These are phyloP conservation scores for Dyspetes luteomarginatus DNA, from an alignment of 2,888 invertebrate species.

Conservation along the genomic window DNA sequence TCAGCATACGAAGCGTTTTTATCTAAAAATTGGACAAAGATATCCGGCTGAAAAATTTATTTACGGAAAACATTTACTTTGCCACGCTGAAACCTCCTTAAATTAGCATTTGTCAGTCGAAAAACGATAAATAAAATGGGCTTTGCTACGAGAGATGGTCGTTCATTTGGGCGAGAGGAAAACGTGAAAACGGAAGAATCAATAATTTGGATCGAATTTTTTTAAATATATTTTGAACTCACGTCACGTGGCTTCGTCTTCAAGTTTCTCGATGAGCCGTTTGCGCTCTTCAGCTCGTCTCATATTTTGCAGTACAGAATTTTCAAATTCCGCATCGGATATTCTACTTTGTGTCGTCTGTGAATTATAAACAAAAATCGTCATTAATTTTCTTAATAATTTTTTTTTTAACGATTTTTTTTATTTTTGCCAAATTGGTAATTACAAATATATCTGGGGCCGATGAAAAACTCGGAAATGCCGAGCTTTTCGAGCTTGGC, in stretches of 20 bases:
- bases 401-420: background rate
- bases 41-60: too few relatives aligned
- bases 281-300: slow-evolving; percentile 94
- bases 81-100: slow-evolving; percentile 47
- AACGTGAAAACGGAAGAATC: background rate
- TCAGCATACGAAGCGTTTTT: too few relatives aligned
- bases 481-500: slow-evolving; percentile 25
- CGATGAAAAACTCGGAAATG: slow-evolving; percentile 74
- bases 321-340: slow-evolving; percentile 91
- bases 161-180: background rate
- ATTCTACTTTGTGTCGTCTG: slow-evolving; percentile 68
- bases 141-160: slow-evolving; percentile 41
- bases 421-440: background rate
- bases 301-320: slow-evolving; percentile 90
- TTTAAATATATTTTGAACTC: background rate
- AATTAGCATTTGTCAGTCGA: slow-evolving; percentile 44
- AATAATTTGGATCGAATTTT: background rate
- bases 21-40: too few relatives aligned
- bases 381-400: too few relatives aligned
- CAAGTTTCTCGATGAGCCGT: slow-evolving; percentile 88
- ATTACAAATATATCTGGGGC: slow-evolving; percentile 77
- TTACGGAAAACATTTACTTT: slow-evolving; percentile 1
- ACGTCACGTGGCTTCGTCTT: slow-evolving; percentile 84
- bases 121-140: slow-evolving; percentile 49
- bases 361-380: slow-evolving; percentile 37